phyloP scores from a whole-genome alignment of 2,888 invertebrate species.

The Drepana falcataria region DNA sequence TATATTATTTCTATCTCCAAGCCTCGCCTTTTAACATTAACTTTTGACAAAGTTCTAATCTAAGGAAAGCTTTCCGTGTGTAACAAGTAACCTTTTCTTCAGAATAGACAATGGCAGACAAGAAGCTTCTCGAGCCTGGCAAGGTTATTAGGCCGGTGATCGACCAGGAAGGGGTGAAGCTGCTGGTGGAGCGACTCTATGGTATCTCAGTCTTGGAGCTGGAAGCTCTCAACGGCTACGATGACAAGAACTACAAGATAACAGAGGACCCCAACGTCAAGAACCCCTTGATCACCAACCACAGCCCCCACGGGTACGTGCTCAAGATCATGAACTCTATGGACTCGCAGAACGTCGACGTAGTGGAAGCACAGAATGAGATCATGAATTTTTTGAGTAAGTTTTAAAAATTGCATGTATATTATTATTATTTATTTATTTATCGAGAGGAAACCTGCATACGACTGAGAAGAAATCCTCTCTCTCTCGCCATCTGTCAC shows the following conservation, averaged over 20 bases:
- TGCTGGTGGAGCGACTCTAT: slow-evolving; percentile 79
- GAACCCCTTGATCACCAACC: slow-evolving; percentile 78
- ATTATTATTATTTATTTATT: too few species aligned
- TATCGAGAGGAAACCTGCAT: too few species aligned
- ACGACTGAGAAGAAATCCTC: too few species aligned
- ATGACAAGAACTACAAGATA: slow-evolving; percentile 87
- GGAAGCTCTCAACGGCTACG: slow-evolving; percentile 84
- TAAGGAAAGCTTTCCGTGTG: too few species aligned
- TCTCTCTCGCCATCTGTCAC: too few species aligned
- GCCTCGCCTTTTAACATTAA: too few species aligned
- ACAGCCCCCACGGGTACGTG: slow-evolving; percentile 82
- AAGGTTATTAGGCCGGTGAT: slow-evolving; percentile 78
- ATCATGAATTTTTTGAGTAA: slow-evolving; percentile 85
- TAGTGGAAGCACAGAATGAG: slow-evolving; percentile 87
- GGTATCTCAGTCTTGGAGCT: slow-evolving; percentile 79
- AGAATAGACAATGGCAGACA: slow-evolving; percentile 34
- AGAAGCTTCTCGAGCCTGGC: slow-evolving; percentile 67
- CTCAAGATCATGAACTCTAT: slow-evolving; percentile 90
- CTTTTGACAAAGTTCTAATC: too few species aligned
- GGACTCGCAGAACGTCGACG: slow-evolving; percentile 83
- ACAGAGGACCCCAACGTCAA: slow-evolving; percentile 77
- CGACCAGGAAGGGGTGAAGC: slow-evolving; percentile 68
- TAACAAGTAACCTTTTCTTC: background rate
- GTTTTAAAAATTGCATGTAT: slow-evolving; percentile 14
- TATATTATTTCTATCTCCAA: too few species aligned